Evolutionary conservation across 2,888 invertebrate species (phyloP).

Genomic region (Taenaris catops): DNA sequence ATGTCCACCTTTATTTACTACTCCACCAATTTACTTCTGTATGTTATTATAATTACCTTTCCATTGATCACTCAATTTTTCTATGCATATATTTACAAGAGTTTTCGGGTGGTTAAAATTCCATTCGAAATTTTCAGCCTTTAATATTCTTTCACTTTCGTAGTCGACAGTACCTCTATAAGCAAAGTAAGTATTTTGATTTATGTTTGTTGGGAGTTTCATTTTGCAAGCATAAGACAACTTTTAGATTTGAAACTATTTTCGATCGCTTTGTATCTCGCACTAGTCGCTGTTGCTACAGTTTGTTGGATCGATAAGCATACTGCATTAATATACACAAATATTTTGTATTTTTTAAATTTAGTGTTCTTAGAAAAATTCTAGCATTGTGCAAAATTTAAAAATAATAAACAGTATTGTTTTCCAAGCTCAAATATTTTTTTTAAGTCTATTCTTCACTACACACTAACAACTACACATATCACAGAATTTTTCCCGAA

Average conservation of each 20-base stretch:
- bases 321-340: too few relatives aligned
- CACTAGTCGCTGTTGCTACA: background rate
- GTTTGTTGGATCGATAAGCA: background rate
- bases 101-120: conserved; percentile 63
- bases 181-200: conserved; percentile 53
- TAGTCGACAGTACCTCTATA: conserved; percentile 53
- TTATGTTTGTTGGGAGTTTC: conserved; percentile 58
- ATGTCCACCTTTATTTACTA: too few relatives aligned
- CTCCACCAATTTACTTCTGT: too few relatives aligned
- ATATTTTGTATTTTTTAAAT: too few relatives aligned
- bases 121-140: conserved; percentile 77
- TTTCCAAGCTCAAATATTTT: too few relatives aligned
- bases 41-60: too few relatives aligned
- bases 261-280: background rate
- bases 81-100: conserved; percentile 65
- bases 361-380: too few relatives aligned
- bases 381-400: too few relatives aligned
- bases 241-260: background rate
- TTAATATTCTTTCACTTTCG: conserved; percentile 60
- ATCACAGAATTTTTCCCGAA: too few relatives aligned
- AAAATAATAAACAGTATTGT: too few relatives aligned
- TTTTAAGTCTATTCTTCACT: too few relatives aligned
- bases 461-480: too few relatives aligned
- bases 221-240: conserved; percentile 20
- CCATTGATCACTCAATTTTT: conserved; percentile 68